Evolutionary conservation across 2,888 invertebrate species (phyloP).

Genomic region (Gerosis bhagava): DNA sequence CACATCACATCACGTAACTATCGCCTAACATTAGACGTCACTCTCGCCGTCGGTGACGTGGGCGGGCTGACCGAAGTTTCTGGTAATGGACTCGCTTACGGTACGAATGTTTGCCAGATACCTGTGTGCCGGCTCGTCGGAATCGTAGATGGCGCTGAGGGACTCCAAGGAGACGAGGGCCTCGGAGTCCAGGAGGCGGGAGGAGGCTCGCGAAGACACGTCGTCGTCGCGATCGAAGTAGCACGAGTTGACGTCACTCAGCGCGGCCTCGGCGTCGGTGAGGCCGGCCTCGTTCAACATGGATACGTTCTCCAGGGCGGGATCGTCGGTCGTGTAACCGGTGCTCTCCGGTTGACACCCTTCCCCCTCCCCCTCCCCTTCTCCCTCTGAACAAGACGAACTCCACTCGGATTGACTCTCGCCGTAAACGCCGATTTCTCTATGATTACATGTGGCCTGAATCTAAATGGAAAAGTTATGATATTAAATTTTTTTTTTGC

Average conservation of each 20-base stretch:
- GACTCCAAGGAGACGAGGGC: slow-evolving; percentile 90
- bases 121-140: slow-evolving; percentile 84
- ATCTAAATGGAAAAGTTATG: too few species aligned
- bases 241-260: slow-evolving; percentile 93
- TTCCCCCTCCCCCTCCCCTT: slow-evolving; percentile 74
- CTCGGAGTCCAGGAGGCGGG: slow-evolving; percentile 90
- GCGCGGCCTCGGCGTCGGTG: slow-evolving; percentile 93
- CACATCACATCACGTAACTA: too few species aligned
- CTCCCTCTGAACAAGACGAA: slow-evolving; percentile 80
- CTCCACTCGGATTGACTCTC: slow-evolving; percentile 94
- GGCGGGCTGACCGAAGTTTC: slow-evolving; percentile 88
- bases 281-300: slow-evolving; percentile 93
- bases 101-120: slow-evolving; percentile 89
- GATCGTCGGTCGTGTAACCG: slow-evolving; percentile 94
- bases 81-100: slow-evolving; percentile 89
- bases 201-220: slow-evolving; percentile 92
- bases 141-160: slow-evolving; percentile 92
- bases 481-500: too few species aligned
- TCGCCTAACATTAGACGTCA: slow-evolving; percentile 80
- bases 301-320: slow-evolving; percentile 92
- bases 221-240: slow-evolving; percentile 89
- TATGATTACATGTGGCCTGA: slow-evolving; percentile 61
- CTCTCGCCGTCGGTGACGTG: slow-evolving; percentile 86
- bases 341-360: slow-evolving; percentile 85
- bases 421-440: slow-evolving; percentile 74